phyloP scores from a whole-genome alignment of 2,888 invertebrate species.

The Apodemia zela region DNA sequence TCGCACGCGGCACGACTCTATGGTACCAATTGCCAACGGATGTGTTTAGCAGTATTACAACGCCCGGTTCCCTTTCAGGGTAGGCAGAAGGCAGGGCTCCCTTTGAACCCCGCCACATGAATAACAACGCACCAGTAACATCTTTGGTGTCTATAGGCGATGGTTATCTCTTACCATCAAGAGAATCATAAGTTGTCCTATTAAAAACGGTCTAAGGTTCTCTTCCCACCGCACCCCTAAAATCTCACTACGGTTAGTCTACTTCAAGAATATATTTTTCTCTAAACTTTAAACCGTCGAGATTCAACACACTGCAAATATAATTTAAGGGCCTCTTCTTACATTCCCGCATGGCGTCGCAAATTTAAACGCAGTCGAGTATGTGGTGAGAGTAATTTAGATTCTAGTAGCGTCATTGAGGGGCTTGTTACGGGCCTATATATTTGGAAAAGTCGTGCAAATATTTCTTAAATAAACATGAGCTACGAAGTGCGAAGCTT shows the following conservation, averaged over 20 bases:
- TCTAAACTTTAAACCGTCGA: neutral
- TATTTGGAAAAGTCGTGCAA: neutral
- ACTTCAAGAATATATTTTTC: neutral
- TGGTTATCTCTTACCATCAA: too few species aligned
- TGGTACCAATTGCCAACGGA: too few species aligned
- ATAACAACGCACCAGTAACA: too few species aligned
- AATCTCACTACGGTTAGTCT: neutral
- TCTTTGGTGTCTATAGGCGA: too few species aligned
- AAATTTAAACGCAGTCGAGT: slow-evolving; percentile 10
- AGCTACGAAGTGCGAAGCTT: neutral
- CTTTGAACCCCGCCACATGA: too few species aligned
- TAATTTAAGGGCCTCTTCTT: slow-evolving; percentile 11
- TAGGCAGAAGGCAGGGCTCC: too few species aligned
- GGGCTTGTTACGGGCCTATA: neutral
- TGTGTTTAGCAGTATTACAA: too few species aligned
- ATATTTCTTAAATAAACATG: slow-evolving; percentile 5
- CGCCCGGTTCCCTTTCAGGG: too few species aligned
- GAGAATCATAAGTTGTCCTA: too few species aligned
- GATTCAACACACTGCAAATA: slow-evolving; percentile 5
- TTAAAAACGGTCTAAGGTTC: too few species aligned
- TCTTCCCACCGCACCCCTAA: too few species aligned
- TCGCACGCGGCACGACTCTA: too few species aligned
- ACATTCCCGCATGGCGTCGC: slow-evolving; percentile 6
- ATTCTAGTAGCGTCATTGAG: slow-evolving; percentile 9
- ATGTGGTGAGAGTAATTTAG: neutral